Evolutionary conservation across 2,797 vertebrate genomes (phyloP), one percentile per base, ranked within the genome.

Genomic region (Rhincodon typus): DNA sequence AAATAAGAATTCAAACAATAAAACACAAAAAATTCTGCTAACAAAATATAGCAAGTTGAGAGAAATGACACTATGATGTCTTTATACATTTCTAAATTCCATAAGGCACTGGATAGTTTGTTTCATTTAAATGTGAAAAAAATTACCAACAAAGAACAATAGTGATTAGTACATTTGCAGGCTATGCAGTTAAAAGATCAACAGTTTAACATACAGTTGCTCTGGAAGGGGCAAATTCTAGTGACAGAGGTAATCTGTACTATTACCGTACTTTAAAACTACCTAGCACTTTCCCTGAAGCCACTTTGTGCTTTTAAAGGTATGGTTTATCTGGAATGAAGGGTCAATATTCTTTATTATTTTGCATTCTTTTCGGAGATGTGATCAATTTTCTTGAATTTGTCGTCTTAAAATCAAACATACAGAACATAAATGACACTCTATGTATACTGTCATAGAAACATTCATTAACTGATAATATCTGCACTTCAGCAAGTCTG

Each of bases 321-420:
- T 95, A 50, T 53, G 94, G 53, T 77, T 53, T 94, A 53, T 50
- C 94, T n/a, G 69, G 70, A 95, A 50, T 94, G 38, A 94, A 77
- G 27, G 6, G 2, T 46, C 15, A 77, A 53, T 77, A 50, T 50
- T 77, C 4, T 74, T 91, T 25, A 57, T 77, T 53, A 91, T 2
- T 50, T 25, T 13, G 69, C 34, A 94, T 94, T 94, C 46, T 38
- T 94, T 77, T 72, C 38, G 72, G 46, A 74, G n/a, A 27, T 15
- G 15, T 30, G 8, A 1, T 95, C 30, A 7, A 95, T n/a, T 95
- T 94, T 25, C 46, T n/a, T 53, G 67, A 74, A n/a, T 34, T n/a
- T 95, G 94, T 27, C 10, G 3, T 74, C 50, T 72, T 19, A 42
- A 38, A 94, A 57, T n/a, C 53, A 66, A n/a, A 66, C 46, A 27